phyloP scores from a whole-genome alignment of 2,113 vertebrate species.

The Hippopotamus amphibius region DNA sequence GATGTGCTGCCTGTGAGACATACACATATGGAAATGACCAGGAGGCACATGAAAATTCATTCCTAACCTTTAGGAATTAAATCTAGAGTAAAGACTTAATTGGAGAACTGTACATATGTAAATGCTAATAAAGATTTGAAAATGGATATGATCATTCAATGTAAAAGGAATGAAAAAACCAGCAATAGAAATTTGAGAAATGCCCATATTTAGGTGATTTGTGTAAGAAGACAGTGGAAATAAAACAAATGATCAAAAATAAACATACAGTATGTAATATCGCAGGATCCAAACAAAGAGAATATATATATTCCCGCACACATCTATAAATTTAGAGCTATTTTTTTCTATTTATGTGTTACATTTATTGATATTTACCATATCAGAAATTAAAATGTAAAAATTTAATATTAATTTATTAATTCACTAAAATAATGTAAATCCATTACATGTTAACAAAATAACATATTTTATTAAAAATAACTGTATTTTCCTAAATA shows the following conservation, averaged over 20 bases:
- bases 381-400: not conserved
- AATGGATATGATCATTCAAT: not conserved
- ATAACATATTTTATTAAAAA: not conserved
- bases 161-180: not conserved
- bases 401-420: not conserved
- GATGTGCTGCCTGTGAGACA: not conserved
- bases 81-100: not conserved
- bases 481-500: slow-evolving; percentile 7
- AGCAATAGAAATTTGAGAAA: not conserved
- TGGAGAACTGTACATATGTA: not conserved
- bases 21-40: not conserved
- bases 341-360: not conserved
- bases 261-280: not conserved
- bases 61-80: not conserved
- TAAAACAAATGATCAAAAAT: not conserved
- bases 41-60: not conserved
- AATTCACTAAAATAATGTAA: not conserved
- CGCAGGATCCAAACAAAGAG: not conserved
- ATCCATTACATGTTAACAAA: not conserved
- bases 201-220: not conserved
- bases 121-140: not conserved
- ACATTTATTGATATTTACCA: not conserved
- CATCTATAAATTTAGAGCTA: not conserved
- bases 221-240: not conserved
- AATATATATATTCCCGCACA: not conserved